Conservation (phyloP, 2,113 vertebrate species). For the Kobus ellipsiprymnus region DNA sequence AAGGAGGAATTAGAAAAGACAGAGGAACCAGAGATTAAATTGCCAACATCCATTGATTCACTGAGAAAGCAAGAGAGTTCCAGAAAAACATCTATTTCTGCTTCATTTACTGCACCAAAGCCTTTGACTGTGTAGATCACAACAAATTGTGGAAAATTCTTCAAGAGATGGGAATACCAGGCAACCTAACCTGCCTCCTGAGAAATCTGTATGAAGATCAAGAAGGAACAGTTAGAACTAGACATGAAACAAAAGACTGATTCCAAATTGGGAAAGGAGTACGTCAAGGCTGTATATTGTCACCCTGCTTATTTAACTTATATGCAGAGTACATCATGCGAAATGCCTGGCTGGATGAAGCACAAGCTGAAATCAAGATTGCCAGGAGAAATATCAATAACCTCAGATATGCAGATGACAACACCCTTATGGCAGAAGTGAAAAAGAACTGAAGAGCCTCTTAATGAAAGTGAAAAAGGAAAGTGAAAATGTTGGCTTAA, state of each 20-base stretch:
- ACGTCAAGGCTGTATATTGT: background rate
- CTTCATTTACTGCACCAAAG: background rate
- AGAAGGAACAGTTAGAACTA: background rate
- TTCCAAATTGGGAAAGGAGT: background rate
- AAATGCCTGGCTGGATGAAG: background rate
- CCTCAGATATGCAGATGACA: background rate
- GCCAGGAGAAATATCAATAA: rapidly evolving
- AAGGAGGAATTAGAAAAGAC: background rate
- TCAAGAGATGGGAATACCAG: background rate
- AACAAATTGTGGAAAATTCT: background rate
- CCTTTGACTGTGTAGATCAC: background rate
- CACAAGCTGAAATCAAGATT: background rate
- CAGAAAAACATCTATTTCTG: background rate
- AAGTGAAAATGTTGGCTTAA: background rate
- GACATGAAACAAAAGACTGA: background rate
- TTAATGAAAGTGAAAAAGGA: background rate
- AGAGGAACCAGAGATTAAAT: background rate
- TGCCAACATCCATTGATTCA: background rate
- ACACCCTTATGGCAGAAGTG: background rate
- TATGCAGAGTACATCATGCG: background rate
- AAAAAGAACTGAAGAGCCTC: background rate
- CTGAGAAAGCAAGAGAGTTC: background rate
- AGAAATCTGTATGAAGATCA: background rate
- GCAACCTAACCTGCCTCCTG: background rate
- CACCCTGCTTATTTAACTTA: background rate